Conservation (phyloP, 2,113 vertebrate species). For the Tricholaema leucomelas region DNA sequence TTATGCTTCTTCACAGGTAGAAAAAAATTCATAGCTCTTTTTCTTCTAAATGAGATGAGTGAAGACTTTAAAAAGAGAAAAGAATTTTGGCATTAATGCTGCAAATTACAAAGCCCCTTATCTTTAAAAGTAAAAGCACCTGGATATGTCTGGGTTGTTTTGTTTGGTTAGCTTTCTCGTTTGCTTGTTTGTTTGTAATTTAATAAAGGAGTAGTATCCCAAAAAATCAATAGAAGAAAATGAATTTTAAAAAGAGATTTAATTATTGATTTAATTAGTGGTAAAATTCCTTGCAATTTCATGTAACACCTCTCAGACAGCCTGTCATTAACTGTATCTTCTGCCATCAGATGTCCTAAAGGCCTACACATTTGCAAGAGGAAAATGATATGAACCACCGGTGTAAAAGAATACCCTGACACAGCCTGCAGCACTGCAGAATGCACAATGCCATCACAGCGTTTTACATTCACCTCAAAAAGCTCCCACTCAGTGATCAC, state of each 20-base stretch:
- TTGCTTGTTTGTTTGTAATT: neutral
- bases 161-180: accelerated
- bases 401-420: neutral
- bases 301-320: neutral
- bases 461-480: neutral
- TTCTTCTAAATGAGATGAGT: neutral
- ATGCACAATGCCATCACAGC: neutral
- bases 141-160: neutral
- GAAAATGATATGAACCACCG: neutral
- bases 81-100: neutral
- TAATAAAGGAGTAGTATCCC: neutral
- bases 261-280: neutral
- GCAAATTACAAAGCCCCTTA: neutral
- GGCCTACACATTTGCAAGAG: neutral
- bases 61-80: neutral
- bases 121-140: neutral
- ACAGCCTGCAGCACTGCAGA: neutral
- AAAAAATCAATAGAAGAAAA: neutral
- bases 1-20: neutral
- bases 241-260: neutral
- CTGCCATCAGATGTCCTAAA: neutral
- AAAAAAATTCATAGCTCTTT: neutral
- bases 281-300: neutral
- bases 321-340: neutral
- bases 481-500: neutral